phyloP scores from a whole-genome alignment of 2,797 vertebrate genomes.

The Telmatherina bonti region DNA sequence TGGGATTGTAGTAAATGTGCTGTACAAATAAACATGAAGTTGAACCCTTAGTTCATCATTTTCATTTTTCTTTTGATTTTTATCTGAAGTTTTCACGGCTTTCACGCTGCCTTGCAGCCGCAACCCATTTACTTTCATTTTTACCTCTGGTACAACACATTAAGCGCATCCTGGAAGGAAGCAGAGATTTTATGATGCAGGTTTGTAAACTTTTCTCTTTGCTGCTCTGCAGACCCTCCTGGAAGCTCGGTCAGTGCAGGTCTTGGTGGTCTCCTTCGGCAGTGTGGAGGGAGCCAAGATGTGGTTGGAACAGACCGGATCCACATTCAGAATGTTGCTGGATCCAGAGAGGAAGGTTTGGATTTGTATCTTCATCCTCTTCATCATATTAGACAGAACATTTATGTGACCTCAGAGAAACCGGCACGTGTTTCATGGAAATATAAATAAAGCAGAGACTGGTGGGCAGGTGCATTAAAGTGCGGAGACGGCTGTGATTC shows the following conservation, averaged over 20 bases:
- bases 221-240: constrained; percentile 59
- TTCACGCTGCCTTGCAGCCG: constrained; percentile 1
- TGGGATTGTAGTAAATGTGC: too few species aligned
- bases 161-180: not conserved
- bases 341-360: constrained; percentile 78
- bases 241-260: constrained; percentile 74
- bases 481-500: constrained; percentile 6
- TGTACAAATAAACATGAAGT: too few species aligned
- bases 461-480: not conserved
- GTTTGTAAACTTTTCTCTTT: not conserved
- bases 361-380: not conserved
- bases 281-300: constrained; percentile 70
- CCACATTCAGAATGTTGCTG: constrained; percentile 72
- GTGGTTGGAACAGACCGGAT: constrained; percentile 81
- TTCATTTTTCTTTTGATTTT: not conserved
- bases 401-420: too few species aligned
- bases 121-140: too few species aligned
- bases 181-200: not conserved
- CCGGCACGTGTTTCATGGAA: not conserved
- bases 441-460: not conserved
- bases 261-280: constrained; percentile 78
- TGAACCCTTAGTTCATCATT: too few species aligned
- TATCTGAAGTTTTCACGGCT: too few species aligned
- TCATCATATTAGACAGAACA: too few species aligned
- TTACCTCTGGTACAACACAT: not conserved